Base-by-base conservation (phyloP, 2,113 vertebrate species). In the Anas platyrhynchos region DNA sequence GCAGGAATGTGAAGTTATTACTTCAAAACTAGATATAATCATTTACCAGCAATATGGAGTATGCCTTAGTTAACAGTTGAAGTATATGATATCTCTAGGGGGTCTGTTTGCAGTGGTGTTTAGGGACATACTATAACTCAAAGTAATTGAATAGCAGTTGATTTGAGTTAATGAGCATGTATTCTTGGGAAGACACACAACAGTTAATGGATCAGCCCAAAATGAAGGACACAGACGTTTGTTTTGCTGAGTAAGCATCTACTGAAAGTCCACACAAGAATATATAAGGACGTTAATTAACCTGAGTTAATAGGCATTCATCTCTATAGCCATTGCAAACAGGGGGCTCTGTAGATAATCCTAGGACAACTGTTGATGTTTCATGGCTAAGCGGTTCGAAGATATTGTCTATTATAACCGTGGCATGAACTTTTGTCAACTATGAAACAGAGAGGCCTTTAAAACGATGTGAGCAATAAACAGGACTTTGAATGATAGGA, bases 121-220 rank as follows among this genome's bases (percentile, higher is more conserved):
- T 41, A 34, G 94, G 88, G 90, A 88, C 59, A 5, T 50, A 18
- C 36, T 94, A 54, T 93, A 94, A 95, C 83, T 93, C 90, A 89
- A 87, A 83, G 80, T 90, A 96, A 95, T 94, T 96, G 92, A 90
- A 94, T 50, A 84, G 80, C 77, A 93, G 91, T 96, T 97, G 95
- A 68, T 52, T 88, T 44, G 59, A 91, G 68, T 89, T 97, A 96
- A 96, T 92, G 94, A 96, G 93, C 32, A 0, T 71, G 50, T 50
- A 25, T 96, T 95, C 77, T 95, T 91, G 83, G n/a, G 86, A 82
- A 85, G 94, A 66, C 62, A 62, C 56, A 46, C 77, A 91, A 82
- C 11, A 4, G 66, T 89, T 86, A 92, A 69, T 74, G 74, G 88
- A 82, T 92, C 74, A 73, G 62, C 74, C 80, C 0, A 0, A 55